A percentile compares a stretch with the other conserved stretches of the same genome.
Conservation (phyloP, 2,888 invertebrate genomes). For the Vanessa cardui region DNA sequence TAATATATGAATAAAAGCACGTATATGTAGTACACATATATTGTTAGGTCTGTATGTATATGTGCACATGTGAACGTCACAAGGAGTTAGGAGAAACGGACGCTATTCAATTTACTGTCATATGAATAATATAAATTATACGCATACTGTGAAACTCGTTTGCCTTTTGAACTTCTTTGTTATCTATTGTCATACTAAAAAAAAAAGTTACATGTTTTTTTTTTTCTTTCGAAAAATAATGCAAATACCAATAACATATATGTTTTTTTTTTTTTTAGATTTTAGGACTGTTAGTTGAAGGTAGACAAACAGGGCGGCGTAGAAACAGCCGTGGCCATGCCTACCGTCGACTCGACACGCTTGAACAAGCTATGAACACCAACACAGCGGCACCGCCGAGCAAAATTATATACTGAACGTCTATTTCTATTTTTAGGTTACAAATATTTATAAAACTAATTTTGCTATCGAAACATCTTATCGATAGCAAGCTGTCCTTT, state of each 20-base stretch:
- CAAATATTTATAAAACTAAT: not conserved
- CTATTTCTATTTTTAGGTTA: not conserved
- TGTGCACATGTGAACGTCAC: too few species aligned
- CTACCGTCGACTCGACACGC: constrained; percentile 72
- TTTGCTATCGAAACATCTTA: not conserved
- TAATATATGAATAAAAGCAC: too few species aligned
- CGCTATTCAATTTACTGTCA: too few species aligned
- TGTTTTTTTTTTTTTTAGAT: constrained; percentile 55
- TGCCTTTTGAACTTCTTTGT: too few species aligned
- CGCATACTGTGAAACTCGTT: too few species aligned
- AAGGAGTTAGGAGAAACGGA: too few species aligned
- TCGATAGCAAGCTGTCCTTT: not conserved
- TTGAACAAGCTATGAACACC: constrained; percentile 75
- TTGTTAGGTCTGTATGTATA: too few species aligned
- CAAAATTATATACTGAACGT: constrained; percentile 70
- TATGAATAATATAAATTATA: too few species aligned
- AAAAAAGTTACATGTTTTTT: too few species aligned
- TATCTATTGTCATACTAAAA: too few species aligned
- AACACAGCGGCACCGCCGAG: constrained; percentile 69
- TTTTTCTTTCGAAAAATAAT: too few species aligned
- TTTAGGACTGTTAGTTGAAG: constrained; percentile 71
- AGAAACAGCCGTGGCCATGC: constrained; percentile 74
- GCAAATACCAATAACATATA: not conserved
- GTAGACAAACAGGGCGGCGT: constrained; percentile 66
- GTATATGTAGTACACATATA: too few species aligned